A percentile compares a stretch with the other conserved stretches of the same genome.
Evolutionary conservation across 2,797 vertebrate species (phyloP).

Genomic region (Micropoecilia bifurca): DNA sequence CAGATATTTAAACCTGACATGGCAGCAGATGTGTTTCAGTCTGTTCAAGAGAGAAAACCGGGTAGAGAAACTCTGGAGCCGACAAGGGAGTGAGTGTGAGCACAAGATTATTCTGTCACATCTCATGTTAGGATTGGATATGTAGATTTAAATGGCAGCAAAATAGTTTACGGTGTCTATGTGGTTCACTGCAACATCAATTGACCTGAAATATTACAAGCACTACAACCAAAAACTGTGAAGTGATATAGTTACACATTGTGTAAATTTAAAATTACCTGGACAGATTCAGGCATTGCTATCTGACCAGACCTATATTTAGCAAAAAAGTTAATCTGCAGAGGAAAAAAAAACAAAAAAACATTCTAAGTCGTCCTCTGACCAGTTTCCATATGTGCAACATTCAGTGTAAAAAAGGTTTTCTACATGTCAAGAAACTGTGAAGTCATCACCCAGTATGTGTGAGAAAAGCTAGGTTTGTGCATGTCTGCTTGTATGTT

Average conservation of each 20-base stretch:
- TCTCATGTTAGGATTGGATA: not conserved
- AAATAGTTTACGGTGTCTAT: not conserved
- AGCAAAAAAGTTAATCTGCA: not conserved
- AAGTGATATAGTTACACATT: not conserved
- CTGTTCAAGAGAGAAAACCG: not conserved
- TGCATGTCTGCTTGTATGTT: slow-evolving; percentile 60
- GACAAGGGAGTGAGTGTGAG: not conserved
- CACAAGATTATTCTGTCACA: not conserved
- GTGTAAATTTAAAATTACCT: not conserved
- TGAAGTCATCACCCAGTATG: slow-evolving; percentile 32
- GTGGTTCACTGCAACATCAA: not conserved
- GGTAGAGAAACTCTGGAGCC: not conserved
- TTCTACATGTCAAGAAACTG: slow-evolving; percentile 36
- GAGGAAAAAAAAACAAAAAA: not conserved
- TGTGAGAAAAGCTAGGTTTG: slow-evolving; percentile 19
- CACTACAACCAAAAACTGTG: no score
- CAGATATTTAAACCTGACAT: slow-evolving; percentile 1
- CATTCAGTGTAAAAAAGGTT: slow-evolving; percentile 27
- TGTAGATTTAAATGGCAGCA: not conserved
- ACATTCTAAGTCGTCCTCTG: not conserved
- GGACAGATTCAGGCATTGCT: not conserved
- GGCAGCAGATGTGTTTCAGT: not conserved
- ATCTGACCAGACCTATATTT: not conserved
- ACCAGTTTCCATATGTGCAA: slow-evolving; percentile 3
- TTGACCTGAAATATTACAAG: not conserved